A percentile compares a stretch with the other conserved stretches of the same genome.
Conservation (phyloP, 2,797 vertebrate genomes). For the Pseudochromis fuscus region DNA sequence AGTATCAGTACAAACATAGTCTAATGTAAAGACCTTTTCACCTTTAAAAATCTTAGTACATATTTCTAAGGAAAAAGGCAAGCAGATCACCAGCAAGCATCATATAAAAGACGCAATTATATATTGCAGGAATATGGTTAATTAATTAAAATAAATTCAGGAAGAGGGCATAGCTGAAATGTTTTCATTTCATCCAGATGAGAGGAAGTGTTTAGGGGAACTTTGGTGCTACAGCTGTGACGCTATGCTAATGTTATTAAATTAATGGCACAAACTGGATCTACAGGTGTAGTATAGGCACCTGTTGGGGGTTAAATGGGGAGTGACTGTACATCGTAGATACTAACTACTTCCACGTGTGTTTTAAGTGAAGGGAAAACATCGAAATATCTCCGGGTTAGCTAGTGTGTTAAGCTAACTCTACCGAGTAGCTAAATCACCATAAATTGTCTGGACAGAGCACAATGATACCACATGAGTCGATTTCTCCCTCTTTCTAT, state of each 20-base stretch:
- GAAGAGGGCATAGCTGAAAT: too few species aligned
- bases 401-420: conserved; percentile 13
- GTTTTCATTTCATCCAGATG: too few species aligned
- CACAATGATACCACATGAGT: neutral
- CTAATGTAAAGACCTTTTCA: neutral
- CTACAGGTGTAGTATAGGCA: neutral
- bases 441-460: neutral
- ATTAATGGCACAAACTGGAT: neutral
- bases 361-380: neutral
- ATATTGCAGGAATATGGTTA: too few species aligned
- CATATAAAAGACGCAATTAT: neutral
- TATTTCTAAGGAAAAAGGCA: neutral
- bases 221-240: neutral
- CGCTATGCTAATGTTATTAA: neutral
- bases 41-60: neutral
- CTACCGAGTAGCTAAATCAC: neutral
- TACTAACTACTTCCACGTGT: too few species aligned
- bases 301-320: neutral
- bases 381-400: neutral
- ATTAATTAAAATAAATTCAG: too few species aligned
- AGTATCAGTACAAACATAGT: neutral
- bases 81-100: neutral
- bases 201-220: too few species aligned
- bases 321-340: too few species aligned
- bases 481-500: neutral